A percentile compares a stretch with the other conserved stretches of the same genome.
Evolutionary conservation across 2,797 vertebrate species (phyloP).

Genomic region (Acropternis orthonyx): DNA sequence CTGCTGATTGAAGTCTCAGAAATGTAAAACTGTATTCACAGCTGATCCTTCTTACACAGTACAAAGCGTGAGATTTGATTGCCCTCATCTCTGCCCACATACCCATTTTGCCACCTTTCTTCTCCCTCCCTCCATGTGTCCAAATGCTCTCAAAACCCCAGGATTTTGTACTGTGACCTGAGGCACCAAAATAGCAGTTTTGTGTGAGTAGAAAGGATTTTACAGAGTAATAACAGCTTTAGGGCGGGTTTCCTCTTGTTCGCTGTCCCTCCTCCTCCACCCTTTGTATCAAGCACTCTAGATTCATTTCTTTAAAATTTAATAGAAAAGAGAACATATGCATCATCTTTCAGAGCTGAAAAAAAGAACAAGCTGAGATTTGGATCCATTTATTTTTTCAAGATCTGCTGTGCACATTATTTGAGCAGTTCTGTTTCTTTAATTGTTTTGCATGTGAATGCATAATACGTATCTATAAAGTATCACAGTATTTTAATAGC

Average conservation of each 20-base stretch:
- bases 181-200: background rate
- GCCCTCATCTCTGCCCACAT: background rate
- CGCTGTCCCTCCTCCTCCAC: background rate
- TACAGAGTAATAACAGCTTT: background rate
- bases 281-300: background rate
- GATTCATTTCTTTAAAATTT: background rate
- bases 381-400: background rate
- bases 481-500: background rate
- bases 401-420: background rate
- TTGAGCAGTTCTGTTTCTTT: background rate
- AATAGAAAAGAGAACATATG: background rate
- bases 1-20: background rate
- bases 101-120: background rate
- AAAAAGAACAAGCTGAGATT: background rate
- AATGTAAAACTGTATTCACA: background rate
- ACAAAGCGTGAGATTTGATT: background rate
- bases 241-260: background rate
- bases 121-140: background rate
- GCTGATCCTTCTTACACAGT: background rate
- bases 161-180: constrained; percentile 7
- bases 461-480: background rate
- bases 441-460: background rate
- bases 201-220: background rate
- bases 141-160: background rate
- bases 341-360: background rate